Evolutionary conservation across 2,888 invertebrate genomes (phyloP).

Genomic region (Nowickia ferox): DNA sequence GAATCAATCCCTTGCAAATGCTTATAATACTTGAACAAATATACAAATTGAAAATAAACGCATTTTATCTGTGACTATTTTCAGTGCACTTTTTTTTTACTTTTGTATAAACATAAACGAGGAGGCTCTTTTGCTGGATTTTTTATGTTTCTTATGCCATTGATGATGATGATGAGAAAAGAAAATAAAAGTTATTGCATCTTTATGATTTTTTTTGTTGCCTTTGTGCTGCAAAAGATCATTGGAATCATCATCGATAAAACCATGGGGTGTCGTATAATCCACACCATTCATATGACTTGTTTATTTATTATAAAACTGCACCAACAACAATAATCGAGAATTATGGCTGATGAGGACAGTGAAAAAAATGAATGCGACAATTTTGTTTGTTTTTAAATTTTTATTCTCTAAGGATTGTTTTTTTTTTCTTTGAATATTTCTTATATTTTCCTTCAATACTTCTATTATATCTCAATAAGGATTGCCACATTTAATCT

Average conservation of each 20-base stretch:
- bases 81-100: constrained; percentile 12
- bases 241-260: constrained; percentile 71
- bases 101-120: constrained; percentile 11
- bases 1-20: constrained; percentile 35
- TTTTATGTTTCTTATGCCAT: constrained; percentile 21
- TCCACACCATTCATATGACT: constrained; percentile 63
- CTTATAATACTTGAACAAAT: constrained; percentile 20
- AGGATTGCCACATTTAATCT: no score
- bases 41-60: constrained; percentile 40
- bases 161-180: constrained; percentile 12
- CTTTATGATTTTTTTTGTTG: background rate
- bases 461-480: no score
- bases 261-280: constrained; percentile 71
- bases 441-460: constrained; percentile 34
- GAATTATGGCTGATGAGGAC: constrained; percentile 42
- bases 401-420: constrained; percentile 60
- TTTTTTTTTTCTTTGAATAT: constrained; percentile 30
- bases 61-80: constrained; percentile 58
- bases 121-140: constrained; percentile 43
- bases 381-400: constrained; percentile 51
- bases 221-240: constrained; percentile 54
- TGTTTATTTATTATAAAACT: constrained; percentile 44
- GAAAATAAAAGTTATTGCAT: constrained; percentile 47
- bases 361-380: constrained; percentile 49
- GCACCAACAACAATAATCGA: constrained; percentile 31